A percentile compares a stretch with the other conserved stretches of the same genome.
Conservation (phyloP, 2,797 vertebrate genomes). For the Ptychobarbus kaznakovi region DNA sequence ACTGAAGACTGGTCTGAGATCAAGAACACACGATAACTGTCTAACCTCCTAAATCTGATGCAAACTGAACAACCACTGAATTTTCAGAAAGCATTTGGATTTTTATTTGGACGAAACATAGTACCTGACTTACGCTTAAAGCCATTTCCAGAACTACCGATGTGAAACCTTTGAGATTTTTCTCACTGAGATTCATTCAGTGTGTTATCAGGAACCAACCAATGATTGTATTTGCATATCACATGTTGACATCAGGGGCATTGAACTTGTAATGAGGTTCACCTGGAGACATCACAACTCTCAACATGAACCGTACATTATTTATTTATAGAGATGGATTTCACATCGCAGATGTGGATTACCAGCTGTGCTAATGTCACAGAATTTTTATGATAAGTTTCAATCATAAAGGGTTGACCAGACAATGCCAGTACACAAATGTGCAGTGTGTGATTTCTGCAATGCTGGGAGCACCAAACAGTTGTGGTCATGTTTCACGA, state of each 20-base stretch:
- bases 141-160: neutral
- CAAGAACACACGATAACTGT: neutral
- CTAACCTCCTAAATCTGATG: neutral
- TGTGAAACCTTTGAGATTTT: neutral
- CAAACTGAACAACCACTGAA: neutral
- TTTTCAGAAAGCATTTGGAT: neutral
- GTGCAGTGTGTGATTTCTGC: slow-evolving; percentile 17
- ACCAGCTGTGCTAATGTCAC: slow-evolving; percentile 19
- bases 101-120: neutral
- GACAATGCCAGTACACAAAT: neutral
- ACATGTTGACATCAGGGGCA: slow-evolving; percentile 29
- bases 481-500: neutral
- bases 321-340: slow-evolving; percentile 22
- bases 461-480: neutral
- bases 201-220: neutral
- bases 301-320: slow-evolving; percentile 29
- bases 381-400: slow-evolving; percentile 16
- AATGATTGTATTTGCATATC: slow-evolving; percentile 34
- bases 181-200: neutral
- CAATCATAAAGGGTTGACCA: slow-evolving; percentile 2
- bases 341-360: neutral
- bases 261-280: slow-evolving; percentile 27
- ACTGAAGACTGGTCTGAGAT: neutral
- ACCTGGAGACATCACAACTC: slow-evolving; percentile 28
- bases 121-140: neutral